phyloP scores from a whole-genome alignment of 2,113 vertebrate species.

The Myxocyprinus asiaticus region DNA sequence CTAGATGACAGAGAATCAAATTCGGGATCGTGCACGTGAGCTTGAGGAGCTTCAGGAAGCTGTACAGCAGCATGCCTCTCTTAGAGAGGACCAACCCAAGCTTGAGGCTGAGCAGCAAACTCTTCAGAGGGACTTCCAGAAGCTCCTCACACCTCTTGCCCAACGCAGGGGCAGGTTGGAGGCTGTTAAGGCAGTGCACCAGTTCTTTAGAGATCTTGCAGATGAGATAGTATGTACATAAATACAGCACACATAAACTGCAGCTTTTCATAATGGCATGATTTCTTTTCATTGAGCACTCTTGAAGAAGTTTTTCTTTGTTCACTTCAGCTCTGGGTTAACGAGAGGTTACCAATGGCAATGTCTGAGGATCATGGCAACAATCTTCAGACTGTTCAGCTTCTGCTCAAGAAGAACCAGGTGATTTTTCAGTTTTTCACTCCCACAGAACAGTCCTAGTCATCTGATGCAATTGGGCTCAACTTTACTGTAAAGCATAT shows the following conservation, averaged over 20 bases:
- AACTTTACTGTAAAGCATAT: too few species aligned
- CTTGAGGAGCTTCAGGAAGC: slow-evolving; percentile 84
- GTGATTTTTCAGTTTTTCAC: slow-evolving; percentile 64
- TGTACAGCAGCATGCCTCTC: slow-evolving; percentile 63
- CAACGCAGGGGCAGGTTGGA: slow-evolving; percentile 84
- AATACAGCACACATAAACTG: slow-evolving; percentile 28
- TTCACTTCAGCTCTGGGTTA: slow-evolving; percentile 85
- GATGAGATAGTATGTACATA: slow-evolving; percentile 83
- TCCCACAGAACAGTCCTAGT: background rate
- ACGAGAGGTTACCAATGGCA: slow-evolving; percentile 87
- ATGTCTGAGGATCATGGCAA: slow-evolving; percentile 84
- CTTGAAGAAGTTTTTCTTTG: background rate
- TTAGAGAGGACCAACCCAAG: slow-evolving; percentile 72
- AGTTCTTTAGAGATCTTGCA: slow-evolving; percentile 88
- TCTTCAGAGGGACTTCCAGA: slow-evolving; percentile 80
- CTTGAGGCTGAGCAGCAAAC: slow-evolving; percentile 73
- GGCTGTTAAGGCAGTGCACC: slow-evolving; percentile 81
- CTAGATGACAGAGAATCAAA: slow-evolving; percentile 91
- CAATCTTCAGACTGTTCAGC: slow-evolving; percentile 87
- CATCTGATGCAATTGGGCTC: too few species aligned
- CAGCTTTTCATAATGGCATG: too few species aligned
- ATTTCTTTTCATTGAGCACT: too few species aligned
- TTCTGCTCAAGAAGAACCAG: slow-evolving; percentile 92
- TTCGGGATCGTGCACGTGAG: slow-evolving; percentile 81
- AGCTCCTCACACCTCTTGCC: slow-evolving; percentile 82